These are phyloP conservation scores for Potorous gilbertii DNA, from an alignment of 2,797 vertebrate species.

Conservation along the genomic window DNA sequence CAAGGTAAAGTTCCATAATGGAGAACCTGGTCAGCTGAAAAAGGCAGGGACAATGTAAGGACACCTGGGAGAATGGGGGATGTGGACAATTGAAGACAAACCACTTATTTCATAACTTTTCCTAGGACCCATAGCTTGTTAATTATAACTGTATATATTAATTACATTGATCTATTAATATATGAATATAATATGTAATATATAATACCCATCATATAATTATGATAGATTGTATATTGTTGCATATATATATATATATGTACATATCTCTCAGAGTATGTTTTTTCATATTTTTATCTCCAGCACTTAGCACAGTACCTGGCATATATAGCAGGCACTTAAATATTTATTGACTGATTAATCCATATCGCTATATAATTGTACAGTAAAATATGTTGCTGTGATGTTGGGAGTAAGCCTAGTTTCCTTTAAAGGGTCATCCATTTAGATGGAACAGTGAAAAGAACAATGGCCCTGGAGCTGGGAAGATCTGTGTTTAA, in stretches of 20 bases:
- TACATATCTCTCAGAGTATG: neutral
- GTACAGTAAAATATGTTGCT: neutral
- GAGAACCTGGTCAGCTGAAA: neutral
- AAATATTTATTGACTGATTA: neutral
- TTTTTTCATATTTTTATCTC: neutral
- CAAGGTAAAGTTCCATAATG: neutral
- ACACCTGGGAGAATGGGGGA: neutral
- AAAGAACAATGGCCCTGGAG: neutral
- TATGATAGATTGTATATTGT: neutral
- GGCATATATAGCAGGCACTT: neutral
- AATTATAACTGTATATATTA: neutral
- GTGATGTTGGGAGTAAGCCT: neutral
- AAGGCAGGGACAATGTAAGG: neutral
- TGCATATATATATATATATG: neutral
- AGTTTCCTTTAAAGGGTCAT: neutral
- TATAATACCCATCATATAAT: neutral
- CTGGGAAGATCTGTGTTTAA: neutral
- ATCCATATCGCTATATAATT: neutral
- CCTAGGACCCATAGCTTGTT: neutral
- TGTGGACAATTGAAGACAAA: neutral
- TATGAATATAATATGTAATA: neutral
- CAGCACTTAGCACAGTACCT: neutral
- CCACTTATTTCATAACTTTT: neutral
- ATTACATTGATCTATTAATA: neutral
- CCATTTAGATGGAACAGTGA: constrained; percentile 39